phyloP scores from a whole-genome alignment of 35 echinoderm and acorn worm genomes.

The Apostichopus parvimensis region DNA sequence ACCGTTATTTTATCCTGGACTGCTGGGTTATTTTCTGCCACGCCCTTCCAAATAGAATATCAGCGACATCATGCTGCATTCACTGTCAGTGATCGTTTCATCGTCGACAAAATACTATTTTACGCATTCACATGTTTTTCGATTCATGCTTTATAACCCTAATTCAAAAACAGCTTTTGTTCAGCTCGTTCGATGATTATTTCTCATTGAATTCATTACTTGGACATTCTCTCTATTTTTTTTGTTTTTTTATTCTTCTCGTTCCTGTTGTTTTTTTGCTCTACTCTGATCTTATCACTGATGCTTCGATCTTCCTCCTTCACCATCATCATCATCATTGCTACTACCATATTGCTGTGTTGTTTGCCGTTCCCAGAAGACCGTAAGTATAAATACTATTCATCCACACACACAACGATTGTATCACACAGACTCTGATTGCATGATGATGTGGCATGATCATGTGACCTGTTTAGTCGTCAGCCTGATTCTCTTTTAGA shows the following conservation, averaged over 20 bases:
- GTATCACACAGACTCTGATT: too few species aligned
- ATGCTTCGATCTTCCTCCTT: neutral
- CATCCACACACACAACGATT: neutral
- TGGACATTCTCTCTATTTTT: neutral
- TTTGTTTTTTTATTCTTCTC: neutral
- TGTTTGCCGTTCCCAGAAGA: neutral
- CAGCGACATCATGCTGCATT: too few species aligned
- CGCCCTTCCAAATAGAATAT: too few species aligned
- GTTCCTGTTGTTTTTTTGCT: neutral
- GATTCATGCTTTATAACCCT: neutral
- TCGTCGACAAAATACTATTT: neutral
- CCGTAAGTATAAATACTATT: conserved; percentile 9
- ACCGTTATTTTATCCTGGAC: too few species aligned
- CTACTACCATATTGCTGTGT: conserved; percentile 3
- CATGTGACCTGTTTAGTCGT: too few species aligned
- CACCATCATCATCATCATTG: conserved; percentile 28
- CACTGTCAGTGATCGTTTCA: neutral
- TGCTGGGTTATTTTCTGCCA: too few species aligned
- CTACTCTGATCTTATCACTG: conserved; percentile 11
- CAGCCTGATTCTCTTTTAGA: too few species aligned
- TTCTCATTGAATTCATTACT: conserved; percentile 9
- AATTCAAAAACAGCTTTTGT: neutral
- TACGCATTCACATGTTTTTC: neutral
- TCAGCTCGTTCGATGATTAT: neutral
- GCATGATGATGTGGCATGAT: too few species aligned